Evolutionary conservation across 1,140 invertebrate genomes (phyloP).

Genomic region (Philotrypesis tridentata): DNA sequence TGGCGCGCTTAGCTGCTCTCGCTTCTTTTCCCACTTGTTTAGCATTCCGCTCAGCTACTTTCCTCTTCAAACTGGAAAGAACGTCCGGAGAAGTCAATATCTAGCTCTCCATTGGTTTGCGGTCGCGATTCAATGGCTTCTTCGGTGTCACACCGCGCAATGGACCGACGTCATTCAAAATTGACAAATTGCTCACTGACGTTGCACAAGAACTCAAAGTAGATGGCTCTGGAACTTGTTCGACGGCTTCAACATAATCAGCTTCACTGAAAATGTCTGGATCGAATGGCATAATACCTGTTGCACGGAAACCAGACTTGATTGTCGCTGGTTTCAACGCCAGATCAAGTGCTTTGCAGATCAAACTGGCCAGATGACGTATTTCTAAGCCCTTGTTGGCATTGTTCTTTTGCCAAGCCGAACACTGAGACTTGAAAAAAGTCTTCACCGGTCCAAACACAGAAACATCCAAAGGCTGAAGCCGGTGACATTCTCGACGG

Average conservation of each 20-base stretch:
- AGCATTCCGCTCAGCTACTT: too few species aligned
- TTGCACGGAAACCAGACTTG: constrained; percentile 56
- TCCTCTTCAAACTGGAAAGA: too few species aligned
- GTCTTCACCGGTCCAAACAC: constrained; percentile 57
- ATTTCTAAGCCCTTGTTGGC: constrained; percentile 58
- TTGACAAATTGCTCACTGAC: too few species aligned
- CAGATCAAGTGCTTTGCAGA: constrained; percentile 55
- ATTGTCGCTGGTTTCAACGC: constrained; percentile 63
- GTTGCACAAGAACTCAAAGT: too few species aligned
- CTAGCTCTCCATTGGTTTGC: too few species aligned
- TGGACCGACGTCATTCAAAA: too few species aligned
- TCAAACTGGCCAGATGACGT: constrained; percentile 58
- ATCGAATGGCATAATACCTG: constrained; percentile 64
- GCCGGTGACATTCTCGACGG: constrained; percentile 57
- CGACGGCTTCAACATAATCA: constrained; percentile 62
- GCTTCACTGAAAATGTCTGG: constrained; percentile 61
- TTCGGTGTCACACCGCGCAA: too few species aligned
- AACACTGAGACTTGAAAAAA: constrained; percentile 57
- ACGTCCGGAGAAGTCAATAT: too few species aligned
- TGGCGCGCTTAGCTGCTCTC: too few species aligned
- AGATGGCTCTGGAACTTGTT: too few species aligned
- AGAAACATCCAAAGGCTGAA: constrained; percentile 64
- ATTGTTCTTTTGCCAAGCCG: constrained; percentile 52
- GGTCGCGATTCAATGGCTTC: too few species aligned
- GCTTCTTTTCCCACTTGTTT: too few species aligned